Evolutionary conservation across 2,797 vertebrate species (phyloP).

Genomic region (Falco peregrinus): DNA sequence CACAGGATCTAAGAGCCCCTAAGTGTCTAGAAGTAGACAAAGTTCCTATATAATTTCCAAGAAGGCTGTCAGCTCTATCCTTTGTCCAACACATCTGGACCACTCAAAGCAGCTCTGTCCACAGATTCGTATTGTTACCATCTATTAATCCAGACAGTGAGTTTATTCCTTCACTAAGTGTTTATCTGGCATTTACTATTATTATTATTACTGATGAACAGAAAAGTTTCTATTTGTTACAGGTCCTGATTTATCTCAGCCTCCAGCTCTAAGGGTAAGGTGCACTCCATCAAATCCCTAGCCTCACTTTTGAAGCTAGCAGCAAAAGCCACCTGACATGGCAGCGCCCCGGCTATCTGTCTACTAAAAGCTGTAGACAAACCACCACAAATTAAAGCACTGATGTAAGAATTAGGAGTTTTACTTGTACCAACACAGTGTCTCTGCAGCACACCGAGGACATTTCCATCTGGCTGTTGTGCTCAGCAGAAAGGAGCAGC

Average conservation of each 20-base stretch:
- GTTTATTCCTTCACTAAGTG: not conserved
- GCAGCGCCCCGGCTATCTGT: not conserved
- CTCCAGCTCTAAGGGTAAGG: not conserved
- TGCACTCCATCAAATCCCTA: not conserved
- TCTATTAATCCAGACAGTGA: not conserved
- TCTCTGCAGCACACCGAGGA: not conserved
- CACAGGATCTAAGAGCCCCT: rapidly evolving
- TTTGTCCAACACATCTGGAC: not conserved
- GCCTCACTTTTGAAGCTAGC: not conserved
- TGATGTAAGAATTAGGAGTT: not conserved
- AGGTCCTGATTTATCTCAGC: not conserved
- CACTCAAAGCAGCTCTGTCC: not conserved
- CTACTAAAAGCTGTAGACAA: not conserved
- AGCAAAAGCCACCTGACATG: rapidly evolving
- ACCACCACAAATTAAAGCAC: not conserved
- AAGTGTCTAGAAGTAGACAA: too few relatives aligned
- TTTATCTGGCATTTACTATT: not conserved
- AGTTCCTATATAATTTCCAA: too few relatives aligned
- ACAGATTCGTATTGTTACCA: not conserved
- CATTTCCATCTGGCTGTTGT: rapidly evolving
- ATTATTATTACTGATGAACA: not conserved
- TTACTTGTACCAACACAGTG: too few relatives aligned
- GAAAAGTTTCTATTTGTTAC: not conserved
- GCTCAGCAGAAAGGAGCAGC: not conserved
- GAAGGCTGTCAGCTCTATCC: not conserved